Percentiles rank a stretch among this genome's conserved stretches.
These are phyloP conservation scores for Dryomyza anilis DNA, from an alignment of 2,888 invertebrate genomes.

Conservation along the genomic window DNA sequence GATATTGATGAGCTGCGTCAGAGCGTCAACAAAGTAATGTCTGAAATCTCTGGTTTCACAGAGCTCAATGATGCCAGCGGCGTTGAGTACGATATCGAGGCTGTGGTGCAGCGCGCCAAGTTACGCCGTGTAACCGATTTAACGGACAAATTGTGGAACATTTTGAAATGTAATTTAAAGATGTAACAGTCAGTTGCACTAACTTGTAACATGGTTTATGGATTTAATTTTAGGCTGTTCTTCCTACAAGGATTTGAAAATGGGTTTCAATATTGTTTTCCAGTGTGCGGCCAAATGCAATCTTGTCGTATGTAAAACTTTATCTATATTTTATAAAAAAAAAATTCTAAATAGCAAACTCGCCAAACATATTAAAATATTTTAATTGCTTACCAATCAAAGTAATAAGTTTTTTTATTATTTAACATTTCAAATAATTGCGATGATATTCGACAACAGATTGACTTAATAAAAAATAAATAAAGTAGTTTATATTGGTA, in stretches of 20 bases:
- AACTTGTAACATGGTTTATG: no score
- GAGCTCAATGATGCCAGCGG: slow-evolving; percentile 42
- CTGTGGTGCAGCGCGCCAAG: slow-evolving; percentile 51
- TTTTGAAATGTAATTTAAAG: slow-evolving; percentile 50
- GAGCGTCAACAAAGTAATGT: slow-evolving; percentile 51
- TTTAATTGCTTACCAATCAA: slow-evolving; percentile 1
- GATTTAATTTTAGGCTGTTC: slow-evolving; percentile 48
- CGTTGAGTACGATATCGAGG: slow-evolving; percentile 52
- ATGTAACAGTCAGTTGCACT: no score
- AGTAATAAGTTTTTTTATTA: no score
- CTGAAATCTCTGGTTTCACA: slow-evolving; percentile 47
- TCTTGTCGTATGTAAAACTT: slow-evolving; percentile 51
- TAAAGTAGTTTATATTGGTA: no score
- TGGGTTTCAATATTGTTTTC: slow-evolving; percentile 54
- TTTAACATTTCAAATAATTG: no score
- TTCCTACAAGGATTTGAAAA: slow-evolving; percentile 56
- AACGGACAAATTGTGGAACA: slow-evolving; percentile 59
- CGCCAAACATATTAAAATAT: background rate
- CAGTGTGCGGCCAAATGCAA: slow-evolving; percentile 58
- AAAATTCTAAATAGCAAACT: slow-evolving; percentile 5
- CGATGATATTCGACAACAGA: no score
- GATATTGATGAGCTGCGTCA: slow-evolving; percentile 51
- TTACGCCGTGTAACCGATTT: slow-evolving; percentile 48
- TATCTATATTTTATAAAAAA: no score
- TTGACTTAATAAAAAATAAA: no score